Base-by-base conservation (phyloP, 2,888 invertebrate genomes). In the Brachypterus glaber region DNA sequence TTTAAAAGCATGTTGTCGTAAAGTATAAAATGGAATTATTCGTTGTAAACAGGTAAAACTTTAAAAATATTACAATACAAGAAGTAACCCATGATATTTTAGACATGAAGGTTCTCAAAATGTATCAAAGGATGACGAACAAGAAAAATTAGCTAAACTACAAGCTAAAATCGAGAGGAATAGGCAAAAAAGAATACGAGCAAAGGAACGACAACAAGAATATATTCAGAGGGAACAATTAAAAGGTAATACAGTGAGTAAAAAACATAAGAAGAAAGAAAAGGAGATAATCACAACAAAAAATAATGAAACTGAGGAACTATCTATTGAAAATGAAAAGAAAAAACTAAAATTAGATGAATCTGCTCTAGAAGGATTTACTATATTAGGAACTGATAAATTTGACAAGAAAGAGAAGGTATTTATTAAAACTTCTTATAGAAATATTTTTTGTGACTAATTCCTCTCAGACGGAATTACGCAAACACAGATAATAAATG, bases 371-470 rank as follows among this genome's bases (percentile, higher is more conserved):
- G 70, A 73, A 49, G 71, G 69, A 14, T 83, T 79, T 53, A 79
- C 79, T 53, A 70, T 86, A 13, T 68, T 88, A 33, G 85, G 85
- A 4, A 70, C 67, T 37, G 73, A 74, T 51, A 74, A 72, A 40
- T 72, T 75, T 56, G 67, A 68, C 48, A 75, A 74, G 50, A 76
- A 69, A 46, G 47, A 55, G 2, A 74, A 74, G 59, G 76, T 73
- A 49, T 44, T 39, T 48, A 12, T 21, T 25, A 17, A n/a, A 37
- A 29, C 12, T n/a, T 9, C 21, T 21, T 30, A 32, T 30, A 17
- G 18, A 38, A 33, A 17, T 26, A 13, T 27, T 16, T 7, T n/a
- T n/a, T n/a, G 12, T 9, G 11, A n/a, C 17, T 27, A 24, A 37
- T 16, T 12, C 9, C 21, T 5, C 33, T 5, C 17, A 35, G 14